Conservation (phyloP, 2,113 vertebrate species). For the Natator depressus region DNA sequence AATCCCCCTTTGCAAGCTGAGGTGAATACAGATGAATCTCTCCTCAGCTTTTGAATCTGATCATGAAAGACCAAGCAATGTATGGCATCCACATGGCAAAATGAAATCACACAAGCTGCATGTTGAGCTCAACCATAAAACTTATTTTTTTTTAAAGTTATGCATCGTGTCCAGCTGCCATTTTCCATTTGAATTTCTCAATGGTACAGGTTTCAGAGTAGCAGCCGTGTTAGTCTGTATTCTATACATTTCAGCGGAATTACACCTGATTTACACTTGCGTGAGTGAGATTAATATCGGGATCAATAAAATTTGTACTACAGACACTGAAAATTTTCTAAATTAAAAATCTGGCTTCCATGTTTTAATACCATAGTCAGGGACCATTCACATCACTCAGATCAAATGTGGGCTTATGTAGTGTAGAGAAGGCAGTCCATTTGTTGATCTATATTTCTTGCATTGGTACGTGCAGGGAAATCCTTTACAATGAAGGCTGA, state of each 20-base stretch:
- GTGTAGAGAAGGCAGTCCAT: background rate
- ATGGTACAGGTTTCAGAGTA: no score
- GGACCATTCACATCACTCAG: background rate
- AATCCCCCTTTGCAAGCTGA: background rate
- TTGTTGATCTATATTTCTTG: background rate
- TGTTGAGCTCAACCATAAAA: background rate
- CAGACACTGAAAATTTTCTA: background rate
- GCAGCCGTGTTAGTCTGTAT: no score
- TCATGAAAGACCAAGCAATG: background rate
- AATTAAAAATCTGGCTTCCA: background rate
- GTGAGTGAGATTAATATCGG: background rate
- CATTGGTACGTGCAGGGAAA: background rate
- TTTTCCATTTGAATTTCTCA: background rate
- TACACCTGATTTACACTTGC: background rate
- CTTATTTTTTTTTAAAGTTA: background rate
- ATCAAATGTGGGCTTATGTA: background rate
- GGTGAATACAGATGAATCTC: background rate
- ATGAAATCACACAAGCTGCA: background rate
- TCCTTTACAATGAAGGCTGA: constrained; percentile 25
- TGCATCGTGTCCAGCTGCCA: background rate
- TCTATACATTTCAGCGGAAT: background rate
- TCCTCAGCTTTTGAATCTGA: background rate
- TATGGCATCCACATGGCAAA: background rate
- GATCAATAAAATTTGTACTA: background rate
- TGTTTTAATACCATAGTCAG: background rate